These are phyloP conservation scores for Fistularia tabacaria DNA, from an alignment of 2,797 vertebrate species.

Conservation along the genomic window DNA sequence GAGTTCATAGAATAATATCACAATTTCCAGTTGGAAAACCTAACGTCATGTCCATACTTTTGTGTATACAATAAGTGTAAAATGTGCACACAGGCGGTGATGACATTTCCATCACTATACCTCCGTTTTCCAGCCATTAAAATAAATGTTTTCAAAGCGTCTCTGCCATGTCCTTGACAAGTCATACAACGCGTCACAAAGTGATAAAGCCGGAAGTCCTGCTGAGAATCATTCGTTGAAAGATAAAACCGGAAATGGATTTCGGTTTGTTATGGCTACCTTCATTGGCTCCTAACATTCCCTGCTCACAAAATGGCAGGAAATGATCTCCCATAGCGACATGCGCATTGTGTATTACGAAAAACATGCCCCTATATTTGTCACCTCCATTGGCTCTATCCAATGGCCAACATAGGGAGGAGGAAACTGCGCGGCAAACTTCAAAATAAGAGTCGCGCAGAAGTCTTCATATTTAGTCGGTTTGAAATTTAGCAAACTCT, in stretches of 20 bases:
- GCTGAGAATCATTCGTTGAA: neutral
- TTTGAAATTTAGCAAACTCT: neutral
- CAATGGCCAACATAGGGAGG: conserved; percentile 18
- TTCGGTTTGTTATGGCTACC: neutral
- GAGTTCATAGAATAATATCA: too few relatives aligned
- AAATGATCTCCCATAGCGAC: conserved; percentile 36
- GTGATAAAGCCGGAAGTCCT: neutral
- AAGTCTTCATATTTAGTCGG: neutral
- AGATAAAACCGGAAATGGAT: conserved; percentile 19
- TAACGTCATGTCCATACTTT: too few relatives aligned
- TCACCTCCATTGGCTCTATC: conserved; percentile 28
- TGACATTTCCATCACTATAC: too few relatives aligned
- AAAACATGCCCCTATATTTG: conserved; percentile 54
- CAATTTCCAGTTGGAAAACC: too few relatives aligned
- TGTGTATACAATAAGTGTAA: too few relatives aligned
- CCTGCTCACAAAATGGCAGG: conserved; percentile 64
- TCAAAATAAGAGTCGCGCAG: conserved; percentile 47
- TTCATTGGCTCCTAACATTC: conserved; percentile 1
- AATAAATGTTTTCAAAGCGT: too few relatives aligned
- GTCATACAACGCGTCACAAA: too few relatives aligned
- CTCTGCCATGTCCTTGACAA: too few relatives aligned
- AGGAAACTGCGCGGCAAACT: conserved; percentile 15
- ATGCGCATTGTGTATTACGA: conserved; percentile 38
- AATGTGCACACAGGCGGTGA: too few relatives aligned
- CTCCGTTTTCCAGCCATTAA: too few relatives aligned